phyloP scores from a whole-genome alignment of 2,113 vertebrate species.

The Notechis scutatus region DNA sequence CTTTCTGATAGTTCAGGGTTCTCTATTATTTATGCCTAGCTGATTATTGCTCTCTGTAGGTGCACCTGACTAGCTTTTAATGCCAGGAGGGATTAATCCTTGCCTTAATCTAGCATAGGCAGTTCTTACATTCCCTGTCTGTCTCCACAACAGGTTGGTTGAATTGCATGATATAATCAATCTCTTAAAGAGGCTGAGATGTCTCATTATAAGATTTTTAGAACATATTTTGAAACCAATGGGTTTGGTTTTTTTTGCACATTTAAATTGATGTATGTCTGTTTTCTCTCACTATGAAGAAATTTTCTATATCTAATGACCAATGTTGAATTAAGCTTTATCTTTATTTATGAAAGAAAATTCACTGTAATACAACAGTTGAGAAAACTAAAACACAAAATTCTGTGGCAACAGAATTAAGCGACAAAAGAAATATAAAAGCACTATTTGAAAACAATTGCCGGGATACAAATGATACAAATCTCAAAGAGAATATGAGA shows the following conservation, averaged over 20 bases:
- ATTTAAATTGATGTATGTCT: neutral
- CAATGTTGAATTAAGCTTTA: neutral
- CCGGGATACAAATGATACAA: neutral
- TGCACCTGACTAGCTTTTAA: neutral
- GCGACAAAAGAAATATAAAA: too few relatives aligned
- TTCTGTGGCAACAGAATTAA: neutral
- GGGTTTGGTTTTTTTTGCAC: too few relatives aligned
- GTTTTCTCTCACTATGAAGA: neutral
- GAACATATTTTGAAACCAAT: neutral
- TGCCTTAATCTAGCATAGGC: neutral
- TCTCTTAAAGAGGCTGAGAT: neutral
- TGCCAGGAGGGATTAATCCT: neutral
- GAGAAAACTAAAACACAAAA: neutral
- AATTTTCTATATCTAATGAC: neutral
- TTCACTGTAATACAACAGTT: neutral
- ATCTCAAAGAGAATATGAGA: neutral
- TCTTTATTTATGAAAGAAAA: neutral
- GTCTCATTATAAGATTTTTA: neutral
- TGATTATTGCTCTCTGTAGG: neutral
- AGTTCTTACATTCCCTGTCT: neutral
- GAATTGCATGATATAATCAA: neutral
- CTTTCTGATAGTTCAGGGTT: neutral
- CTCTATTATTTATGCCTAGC: neutral
- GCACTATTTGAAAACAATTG: neutral
- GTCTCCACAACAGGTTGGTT: neutral